These are phyloP conservation scores for Eilema caniola DNA, from an alignment of 2,888 invertebrate species.

Conservation along the genomic window DNA sequence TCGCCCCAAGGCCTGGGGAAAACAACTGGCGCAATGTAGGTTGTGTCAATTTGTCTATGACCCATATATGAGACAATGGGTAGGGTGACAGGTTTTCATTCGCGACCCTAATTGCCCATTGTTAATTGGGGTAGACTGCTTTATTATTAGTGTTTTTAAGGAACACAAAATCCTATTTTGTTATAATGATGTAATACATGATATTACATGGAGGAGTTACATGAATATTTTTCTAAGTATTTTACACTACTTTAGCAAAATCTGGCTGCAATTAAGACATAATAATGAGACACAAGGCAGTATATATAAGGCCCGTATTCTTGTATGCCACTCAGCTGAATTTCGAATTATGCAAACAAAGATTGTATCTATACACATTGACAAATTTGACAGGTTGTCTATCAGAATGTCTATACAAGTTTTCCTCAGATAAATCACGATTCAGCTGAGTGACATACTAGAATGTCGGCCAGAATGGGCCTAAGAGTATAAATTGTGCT, in stretches of 20 bases:
- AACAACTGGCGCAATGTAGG: slow-evolving; percentile 35
- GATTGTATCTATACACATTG: no score
- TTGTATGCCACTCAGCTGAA: no score
- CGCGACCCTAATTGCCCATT: slow-evolving; percentile 33
- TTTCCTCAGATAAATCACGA: no score
- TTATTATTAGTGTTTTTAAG: background rate
- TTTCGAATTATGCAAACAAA: no score
- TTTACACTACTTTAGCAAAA: background rate
- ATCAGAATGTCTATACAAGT: no score
- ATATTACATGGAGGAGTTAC: no score
- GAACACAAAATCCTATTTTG: background rate
- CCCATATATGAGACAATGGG: slow-evolving; percentile 44
- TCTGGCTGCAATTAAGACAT: background rate
- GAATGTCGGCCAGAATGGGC: no score
- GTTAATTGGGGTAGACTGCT: slow-evolving; percentile 12
- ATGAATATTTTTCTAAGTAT: background rate
- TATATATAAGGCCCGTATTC: no score
- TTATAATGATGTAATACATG: background rate
- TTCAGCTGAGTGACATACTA: no score
- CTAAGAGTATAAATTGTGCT: no score
- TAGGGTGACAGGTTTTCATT: slow-evolving; percentile 28
- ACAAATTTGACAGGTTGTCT: no score
- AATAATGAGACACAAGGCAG: no score
- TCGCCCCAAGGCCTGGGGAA: background rate
- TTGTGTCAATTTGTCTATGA: slow-evolving; percentile 29